Evolutionary conservation across 1,140 invertebrate genomes (phyloP), one percentile per base, ranked within the genome.

Genomic region (Megalopta genalis): DNA sequence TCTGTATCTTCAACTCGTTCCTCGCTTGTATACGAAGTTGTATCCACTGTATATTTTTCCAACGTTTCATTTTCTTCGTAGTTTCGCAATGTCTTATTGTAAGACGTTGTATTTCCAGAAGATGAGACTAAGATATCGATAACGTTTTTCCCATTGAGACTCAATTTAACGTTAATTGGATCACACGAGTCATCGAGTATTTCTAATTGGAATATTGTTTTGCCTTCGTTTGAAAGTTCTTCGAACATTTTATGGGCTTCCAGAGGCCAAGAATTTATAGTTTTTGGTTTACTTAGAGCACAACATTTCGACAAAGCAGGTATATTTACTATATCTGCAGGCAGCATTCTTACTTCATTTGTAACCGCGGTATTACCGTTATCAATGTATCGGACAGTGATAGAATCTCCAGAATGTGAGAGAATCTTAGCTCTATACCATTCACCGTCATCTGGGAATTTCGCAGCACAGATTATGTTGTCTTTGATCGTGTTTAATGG

Each of bases 361-460:
- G 83, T 86, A 8, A 86, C 23, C 0, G 84, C 88, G 1, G 77
- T 81, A 84, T 95, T 95, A 4, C 95, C 95, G 82, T 95, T 95
- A 86, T 95, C 95, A 12, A 95, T 92, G 83, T 93, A 95, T 1
- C 89, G 81, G 0, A 95, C 94, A 69, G 93, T 88, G 10, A 86
- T 89, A 27, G 87, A 83, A 74, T 84, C 39, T 14, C 90, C 80
- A 10, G 39, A 69, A 7, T 85, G 83, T 0, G 88, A 86, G 0
- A 92, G n/a, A 18, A 93, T 83, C 10, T 76, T 88, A 3, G 95
- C 95, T 60, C 96, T 92, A 79, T 96, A 96, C 93, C 94, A 96
- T 14, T 93, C 88, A 46, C 92, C 91, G 81, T 96, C 95, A 62
- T 95, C 94, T 0, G 93, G 90, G 87, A 94, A 96, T 82, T 94